Evolutionary conservation across 1,140 invertebrate species (phyloP).

Genomic region (Drosophila kanapiae): DNA sequence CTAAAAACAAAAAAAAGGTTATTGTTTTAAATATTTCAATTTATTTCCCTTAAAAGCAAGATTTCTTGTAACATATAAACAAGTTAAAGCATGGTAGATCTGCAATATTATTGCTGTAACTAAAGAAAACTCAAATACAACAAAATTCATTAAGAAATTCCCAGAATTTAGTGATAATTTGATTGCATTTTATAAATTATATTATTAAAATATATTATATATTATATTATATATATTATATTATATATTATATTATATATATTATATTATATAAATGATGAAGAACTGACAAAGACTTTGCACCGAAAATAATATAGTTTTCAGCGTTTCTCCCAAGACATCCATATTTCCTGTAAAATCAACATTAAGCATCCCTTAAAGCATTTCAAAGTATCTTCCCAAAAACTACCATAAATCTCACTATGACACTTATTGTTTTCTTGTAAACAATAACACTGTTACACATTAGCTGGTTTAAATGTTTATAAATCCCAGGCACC

Average conservation of each 20-base stretch:
- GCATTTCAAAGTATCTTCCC: not conserved
- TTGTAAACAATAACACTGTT: not conserved
- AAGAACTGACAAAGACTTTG: no score
- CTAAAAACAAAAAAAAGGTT: not conserved
- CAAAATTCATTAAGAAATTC: not conserved
- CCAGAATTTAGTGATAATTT: accelerated
- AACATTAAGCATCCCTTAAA: not conserved
- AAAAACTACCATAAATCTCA: not conserved
- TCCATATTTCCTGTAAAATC: not conserved
- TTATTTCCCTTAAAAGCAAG: not conserved
- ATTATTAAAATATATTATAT: no score
- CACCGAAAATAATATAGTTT: not conserved
- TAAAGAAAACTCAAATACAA: not conserved
- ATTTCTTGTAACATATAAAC: not conserved
- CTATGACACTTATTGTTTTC: not conserved
- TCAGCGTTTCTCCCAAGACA: accelerated
- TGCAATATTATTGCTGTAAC: not conserved
- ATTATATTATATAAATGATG: no score
- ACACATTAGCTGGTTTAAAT: not conserved
- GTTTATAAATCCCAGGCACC: not conserved
- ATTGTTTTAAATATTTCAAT: not conserved
- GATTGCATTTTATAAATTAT: no score
- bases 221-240: no score
- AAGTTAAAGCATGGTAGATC: not conserved
- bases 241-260: no score